Conservation (phyloP, 1,140 invertebrate species). For the Drosophila nigrodunni region DNA sequence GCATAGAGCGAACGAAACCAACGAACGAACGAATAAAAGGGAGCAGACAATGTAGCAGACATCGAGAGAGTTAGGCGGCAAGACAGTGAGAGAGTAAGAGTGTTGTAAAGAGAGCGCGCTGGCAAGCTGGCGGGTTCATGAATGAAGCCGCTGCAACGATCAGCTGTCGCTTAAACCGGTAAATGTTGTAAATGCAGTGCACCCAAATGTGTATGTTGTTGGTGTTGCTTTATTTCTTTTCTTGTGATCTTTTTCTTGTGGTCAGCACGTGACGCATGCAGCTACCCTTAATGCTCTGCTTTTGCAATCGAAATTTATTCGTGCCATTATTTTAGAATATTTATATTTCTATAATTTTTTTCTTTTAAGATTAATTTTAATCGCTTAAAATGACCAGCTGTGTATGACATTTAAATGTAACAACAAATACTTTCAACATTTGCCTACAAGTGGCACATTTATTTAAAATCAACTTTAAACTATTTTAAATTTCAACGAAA, state of each 20-base stretch:
- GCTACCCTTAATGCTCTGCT: neutral
- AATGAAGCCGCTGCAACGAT: constrained; percentile 42
- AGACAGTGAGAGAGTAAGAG: constrained; percentile 6
- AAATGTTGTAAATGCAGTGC: constrained; percentile 41
- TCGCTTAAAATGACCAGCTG: too few species aligned
- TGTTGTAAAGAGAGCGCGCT: neutral
- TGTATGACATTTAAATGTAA: too few species aligned
- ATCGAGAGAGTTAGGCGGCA: neutral
- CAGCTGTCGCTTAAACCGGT: constrained; percentile 50
- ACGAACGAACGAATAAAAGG: constrained; percentile 1
- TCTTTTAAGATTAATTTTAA: too few species aligned
- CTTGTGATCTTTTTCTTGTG: constrained; percentile 8
- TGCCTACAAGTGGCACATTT: too few species aligned
- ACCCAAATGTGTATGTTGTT: neutral
- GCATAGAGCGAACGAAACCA: constrained; percentile 50
- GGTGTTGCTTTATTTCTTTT: constrained; percentile 1
- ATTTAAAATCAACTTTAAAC: too few species aligned
- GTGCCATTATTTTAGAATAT: neutral
- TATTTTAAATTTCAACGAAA: too few species aligned
- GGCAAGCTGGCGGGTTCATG: constrained; percentile 25
- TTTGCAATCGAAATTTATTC: neutral
- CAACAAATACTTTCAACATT: too few species aligned
- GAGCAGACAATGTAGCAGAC: neutral
- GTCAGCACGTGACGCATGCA: constrained; percentile 42
- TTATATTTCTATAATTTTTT: neutral